Evolutionary conservation across 2,888 invertebrate species (phyloP), one percentile per base, ranked within the genome.

Genomic region (Agriopis aurantiaria): DNA sequence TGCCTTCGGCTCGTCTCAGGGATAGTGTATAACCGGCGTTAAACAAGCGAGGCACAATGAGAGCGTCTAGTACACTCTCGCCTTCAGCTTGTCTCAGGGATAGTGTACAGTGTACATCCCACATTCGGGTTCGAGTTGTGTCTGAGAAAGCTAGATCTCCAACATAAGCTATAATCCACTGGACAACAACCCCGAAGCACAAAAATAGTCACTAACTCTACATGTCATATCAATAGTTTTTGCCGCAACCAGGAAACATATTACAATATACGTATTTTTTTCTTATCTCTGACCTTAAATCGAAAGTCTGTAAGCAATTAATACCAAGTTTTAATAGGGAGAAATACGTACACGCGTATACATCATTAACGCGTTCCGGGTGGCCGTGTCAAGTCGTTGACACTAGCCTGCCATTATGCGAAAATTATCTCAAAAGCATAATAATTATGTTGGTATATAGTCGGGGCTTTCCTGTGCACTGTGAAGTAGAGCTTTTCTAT

Each of bases 341-440:
- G 78, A 76, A 79, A 79, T 74, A 80, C 46, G 8, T 56, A 77
- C 69, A 77, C 73, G 69, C 73, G 68, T 71, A 77, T 74, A 74
- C 74, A 75, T 78, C 78, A 74, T 65, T 76, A 72, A 68, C 61
- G 68, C 77, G 82, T 86, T 86, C 87, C 86, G 83, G 84, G 80
- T 84, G 78, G 72, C 85, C 85, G 85, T 85, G 84, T 78, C 73
- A 77, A 75, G 81, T 74, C 79, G 81, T 82, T 85, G 83, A 84
- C 84, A 81, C 78, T 71, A 58, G 63, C 61, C 66, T 75, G 75
- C 71, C 69, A 73, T 78, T 82, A 76, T 72, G 75, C 75, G 78
- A 74, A 79, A 82, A 82, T 77, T 76, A 65, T 74, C 67, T 74
- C 74, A 62, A 69, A 72, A 74, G 17, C 14, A 43, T n/a, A 33